Evolutionary conservation across 2,888 invertebrate genomes (phyloP).

Genomic region (Xestobium rufovillosum): DNA sequence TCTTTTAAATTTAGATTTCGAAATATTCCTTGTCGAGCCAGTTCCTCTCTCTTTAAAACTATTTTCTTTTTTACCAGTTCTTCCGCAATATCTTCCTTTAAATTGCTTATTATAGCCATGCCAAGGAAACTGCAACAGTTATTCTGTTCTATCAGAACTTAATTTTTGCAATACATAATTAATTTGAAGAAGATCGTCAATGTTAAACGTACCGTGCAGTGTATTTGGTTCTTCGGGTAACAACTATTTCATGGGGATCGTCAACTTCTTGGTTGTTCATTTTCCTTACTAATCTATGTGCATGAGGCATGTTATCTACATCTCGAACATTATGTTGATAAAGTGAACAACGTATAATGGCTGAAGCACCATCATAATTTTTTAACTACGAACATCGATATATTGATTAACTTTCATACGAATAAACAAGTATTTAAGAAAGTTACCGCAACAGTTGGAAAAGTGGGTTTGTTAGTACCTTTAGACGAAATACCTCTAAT

Average conservation of each 20-base stretch:
- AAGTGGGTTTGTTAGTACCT: conserved; percentile 55
- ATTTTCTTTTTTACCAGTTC: conserved; percentile 57
- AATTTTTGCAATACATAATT: no score
- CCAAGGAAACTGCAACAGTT: no score
- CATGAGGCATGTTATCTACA: conserved; percentile 48
- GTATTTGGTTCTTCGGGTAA: conserved; percentile 52
- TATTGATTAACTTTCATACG: no score
- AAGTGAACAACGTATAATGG: conserved; percentile 62
- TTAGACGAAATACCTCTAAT: conserved; percentile 57
- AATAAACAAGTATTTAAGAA: no score
- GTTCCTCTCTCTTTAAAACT: conserved; percentile 40
- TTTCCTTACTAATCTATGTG: conserved; percentile 63
- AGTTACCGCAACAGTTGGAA: conserved; percentile 74
- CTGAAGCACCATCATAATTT: conserved; percentile 49
- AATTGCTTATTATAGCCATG: no score
- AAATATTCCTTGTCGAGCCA: conserved; percentile 30
- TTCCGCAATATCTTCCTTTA: no score
- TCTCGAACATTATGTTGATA: conserved; percentile 53
- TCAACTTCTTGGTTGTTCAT: conserved; percentile 51
- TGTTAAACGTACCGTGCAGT: conserved; percentile 53
- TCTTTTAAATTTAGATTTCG: conserved; percentile 38
- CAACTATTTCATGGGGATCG: conserved; percentile 57
- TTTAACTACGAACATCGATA: no score
- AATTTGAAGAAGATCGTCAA: no score
- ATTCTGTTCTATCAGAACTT: no score